Conservation (phyloP, 2,113 vertebrate species). For the Merops nubicus region DNA sequence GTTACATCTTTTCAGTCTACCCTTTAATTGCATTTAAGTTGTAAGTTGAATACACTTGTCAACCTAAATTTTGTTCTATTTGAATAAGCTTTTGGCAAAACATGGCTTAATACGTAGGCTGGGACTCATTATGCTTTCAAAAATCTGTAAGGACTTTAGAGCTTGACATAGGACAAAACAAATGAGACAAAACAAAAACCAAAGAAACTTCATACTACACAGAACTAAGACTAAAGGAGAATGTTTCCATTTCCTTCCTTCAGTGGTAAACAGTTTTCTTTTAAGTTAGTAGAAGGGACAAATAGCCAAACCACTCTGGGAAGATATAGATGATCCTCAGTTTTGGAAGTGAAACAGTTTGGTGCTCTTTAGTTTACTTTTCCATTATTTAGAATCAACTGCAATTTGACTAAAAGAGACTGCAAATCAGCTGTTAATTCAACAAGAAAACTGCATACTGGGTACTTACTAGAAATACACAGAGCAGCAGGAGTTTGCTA, state of each 20-base stretch:
- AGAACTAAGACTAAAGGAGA: no score
- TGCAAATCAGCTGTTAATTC: background rate
- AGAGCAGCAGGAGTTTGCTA: background rate
- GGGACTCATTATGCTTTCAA: background rate
- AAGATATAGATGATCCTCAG: background rate
- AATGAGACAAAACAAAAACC: background rate
- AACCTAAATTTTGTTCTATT: background rate
- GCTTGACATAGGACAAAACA: background rate
- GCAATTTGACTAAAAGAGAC: background rate
- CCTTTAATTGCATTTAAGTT: background rate
- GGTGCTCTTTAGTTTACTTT: background rate
- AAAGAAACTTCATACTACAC: no score
- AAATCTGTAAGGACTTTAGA: background rate
- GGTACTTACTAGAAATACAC: background rate
- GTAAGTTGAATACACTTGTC: background rate
- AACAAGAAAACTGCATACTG: background rate
- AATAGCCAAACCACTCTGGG: background rate
- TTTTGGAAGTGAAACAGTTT: background rate
- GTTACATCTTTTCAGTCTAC: background rate
- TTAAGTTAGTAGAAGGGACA: no score
- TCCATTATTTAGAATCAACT: background rate
- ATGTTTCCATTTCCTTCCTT: no score
- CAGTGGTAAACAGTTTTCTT: no score
- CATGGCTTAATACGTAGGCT: background rate
- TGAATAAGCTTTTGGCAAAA: background rate